Evolutionary conservation across 1,140 invertebrate species (phyloP).

Genomic region (Popillia japonica): DNA sequence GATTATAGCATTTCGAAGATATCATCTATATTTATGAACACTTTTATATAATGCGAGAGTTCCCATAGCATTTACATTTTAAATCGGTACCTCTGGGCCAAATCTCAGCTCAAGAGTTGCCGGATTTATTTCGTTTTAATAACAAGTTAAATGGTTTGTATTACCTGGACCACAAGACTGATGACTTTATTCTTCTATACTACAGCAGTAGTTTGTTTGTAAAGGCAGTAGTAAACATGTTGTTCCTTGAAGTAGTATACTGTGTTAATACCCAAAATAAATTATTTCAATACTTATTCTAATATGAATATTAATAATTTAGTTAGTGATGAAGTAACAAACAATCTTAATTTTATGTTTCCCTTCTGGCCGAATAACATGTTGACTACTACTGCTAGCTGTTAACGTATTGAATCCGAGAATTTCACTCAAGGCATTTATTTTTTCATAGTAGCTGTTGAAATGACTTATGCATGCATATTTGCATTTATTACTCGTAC

Average conservation of each 20-base stretch:
- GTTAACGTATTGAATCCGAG: conserved; percentile 1
- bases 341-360: neutral
- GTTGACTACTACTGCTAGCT: neutral
- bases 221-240: conserved; percentile 5
- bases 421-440: conserved; percentile 3
- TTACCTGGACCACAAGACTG: conserved; percentile 29
- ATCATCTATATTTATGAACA: conserved; percentile 32
- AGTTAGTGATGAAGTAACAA: neutral
- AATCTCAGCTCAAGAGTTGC: conserved; percentile 30
- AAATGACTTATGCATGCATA: neutral
- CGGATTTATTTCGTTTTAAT: conserved; percentile 38
- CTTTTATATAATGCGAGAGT: conserved; percentile 28
- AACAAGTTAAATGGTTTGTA: conserved; percentile 36
- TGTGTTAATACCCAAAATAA: neutral
- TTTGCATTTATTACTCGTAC: conserved; percentile 22
- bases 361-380: neutral
- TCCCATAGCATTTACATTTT: conserved; percentile 38
- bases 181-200: conserved; percentile 30
- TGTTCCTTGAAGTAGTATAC: neutral
- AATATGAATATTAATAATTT: neutral
- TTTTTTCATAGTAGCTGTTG: neutral
- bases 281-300: neutral
- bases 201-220: neutral
- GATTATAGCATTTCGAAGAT: conserved; percentile 35
- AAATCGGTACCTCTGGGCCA: conserved; percentile 30